phyloP scores from a whole-genome alignment of 2,888 invertebrate genomes.

The Nephrotoma guestfalica region DNA sequence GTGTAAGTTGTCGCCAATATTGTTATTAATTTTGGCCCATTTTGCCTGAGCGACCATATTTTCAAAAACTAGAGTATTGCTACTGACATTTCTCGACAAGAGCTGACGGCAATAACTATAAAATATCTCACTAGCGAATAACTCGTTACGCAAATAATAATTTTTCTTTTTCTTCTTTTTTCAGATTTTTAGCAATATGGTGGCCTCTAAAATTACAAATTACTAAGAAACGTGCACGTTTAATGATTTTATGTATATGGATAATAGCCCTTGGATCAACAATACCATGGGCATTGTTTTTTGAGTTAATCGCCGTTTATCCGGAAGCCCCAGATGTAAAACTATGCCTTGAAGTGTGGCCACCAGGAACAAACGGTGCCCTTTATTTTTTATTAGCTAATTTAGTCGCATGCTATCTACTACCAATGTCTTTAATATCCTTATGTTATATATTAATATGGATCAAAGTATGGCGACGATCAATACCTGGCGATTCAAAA shows the following conservation, averaged over 20 bases:
- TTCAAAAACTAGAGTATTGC: no score
- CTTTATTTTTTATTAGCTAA: slow-evolving; percentile 81
- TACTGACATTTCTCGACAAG: no score
- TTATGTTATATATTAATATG: slow-evolving; percentile 86
- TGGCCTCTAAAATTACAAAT: slow-evolving; percentile 86
- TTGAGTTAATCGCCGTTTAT: slow-evolving; percentile 62
- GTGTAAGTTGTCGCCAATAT: no score
- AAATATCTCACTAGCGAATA: no score
- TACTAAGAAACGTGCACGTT: slow-evolving; percentile 70
- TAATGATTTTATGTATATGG: slow-evolving; percentile 86
- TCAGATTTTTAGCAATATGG: slow-evolving; percentile 91
- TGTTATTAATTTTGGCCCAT: no score
- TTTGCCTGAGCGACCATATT: no score
- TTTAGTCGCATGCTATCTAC: slow-evolving; percentile 75
- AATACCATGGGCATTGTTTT: slow-evolving; percentile 83
- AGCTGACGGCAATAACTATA: no score
- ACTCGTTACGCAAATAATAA: no score
- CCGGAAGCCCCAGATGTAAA: slow-evolving; percentile 60
- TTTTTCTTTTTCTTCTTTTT: slow-evolving; percentile 22
- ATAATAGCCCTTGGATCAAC: slow-evolving; percentile 70
- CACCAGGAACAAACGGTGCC: slow-evolving; percentile 63
- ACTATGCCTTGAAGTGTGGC: slow-evolving; percentile 76
- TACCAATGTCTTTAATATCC: slow-evolving; percentile 81
- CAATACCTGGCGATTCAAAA: slow-evolving; percentile 82
- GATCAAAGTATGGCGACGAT: slow-evolving; percentile 65